Percentiles rank a stretch among this genome's conserved stretches.
Evolutionary conservation across 2,888 invertebrate species (phyloP).

Genomic region (Crematogaster levior): DNA sequence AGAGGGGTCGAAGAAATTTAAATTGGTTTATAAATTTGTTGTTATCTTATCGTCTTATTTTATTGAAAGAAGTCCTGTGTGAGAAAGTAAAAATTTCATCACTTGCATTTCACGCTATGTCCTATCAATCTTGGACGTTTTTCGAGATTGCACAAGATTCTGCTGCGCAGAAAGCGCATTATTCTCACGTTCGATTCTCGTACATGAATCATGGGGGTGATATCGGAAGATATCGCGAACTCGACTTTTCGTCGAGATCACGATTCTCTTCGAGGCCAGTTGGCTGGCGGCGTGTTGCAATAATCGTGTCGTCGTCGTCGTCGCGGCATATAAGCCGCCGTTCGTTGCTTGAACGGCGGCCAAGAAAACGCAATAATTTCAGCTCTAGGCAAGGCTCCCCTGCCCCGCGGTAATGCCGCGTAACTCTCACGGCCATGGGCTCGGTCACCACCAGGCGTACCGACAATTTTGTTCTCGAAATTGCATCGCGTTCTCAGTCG

Average conservation of each 20-base stretch:
- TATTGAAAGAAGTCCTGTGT: neutral
- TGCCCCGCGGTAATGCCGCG: conserved; percentile 68
- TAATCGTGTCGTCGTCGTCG: conserved; percentile 68
- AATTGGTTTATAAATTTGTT: too few relatives aligned
- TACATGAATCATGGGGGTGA: neutral
- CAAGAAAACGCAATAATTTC: conserved; percentile 81
- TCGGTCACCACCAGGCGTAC: conserved; percentile 54
- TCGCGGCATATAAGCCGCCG: conserved; percentile 60
- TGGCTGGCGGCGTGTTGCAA: conserved; percentile 72
- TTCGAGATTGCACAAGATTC: neutral
- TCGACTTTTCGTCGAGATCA: neutral
- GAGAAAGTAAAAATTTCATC: neutral
- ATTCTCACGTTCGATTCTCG: conserved; percentile 2
- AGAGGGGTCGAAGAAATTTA: too few relatives aligned
- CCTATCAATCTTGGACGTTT: neutral
- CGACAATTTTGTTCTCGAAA: conserved; percentile 56
- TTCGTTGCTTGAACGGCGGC: conserved; percentile 74
- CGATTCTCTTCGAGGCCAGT: conserved; percentile 67
- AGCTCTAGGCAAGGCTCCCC: conserved; percentile 72
- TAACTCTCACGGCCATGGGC: conserved; percentile 75
- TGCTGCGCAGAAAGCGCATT: neutral
- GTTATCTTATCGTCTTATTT: neutral
- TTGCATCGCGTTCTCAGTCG: conserved; percentile 41
- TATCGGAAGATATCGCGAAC: conserved; percentile 24
- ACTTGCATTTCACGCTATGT: neutral